Percentiles rank a stretch among this genome's conserved stretches.
phyloP scores from a whole-genome alignment of 2,888 invertebrate genomes.

The Tortrix viridana region DNA sequence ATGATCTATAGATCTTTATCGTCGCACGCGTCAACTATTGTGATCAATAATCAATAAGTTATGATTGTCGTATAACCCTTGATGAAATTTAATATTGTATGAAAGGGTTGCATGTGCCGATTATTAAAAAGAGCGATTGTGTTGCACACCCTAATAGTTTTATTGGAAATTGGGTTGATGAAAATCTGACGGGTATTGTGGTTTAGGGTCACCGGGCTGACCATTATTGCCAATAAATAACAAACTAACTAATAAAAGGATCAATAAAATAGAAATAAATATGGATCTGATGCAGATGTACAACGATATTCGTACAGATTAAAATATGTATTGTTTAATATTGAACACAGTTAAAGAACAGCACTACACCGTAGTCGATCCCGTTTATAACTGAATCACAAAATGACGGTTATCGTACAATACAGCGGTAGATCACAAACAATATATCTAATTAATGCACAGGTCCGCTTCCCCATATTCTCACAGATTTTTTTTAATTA shows the following conservation, averaged over 20 bases:
- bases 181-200: slow-evolving; percentile 37
- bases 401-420: slow-evolving; percentile 35
- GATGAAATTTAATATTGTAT: slow-evolving; percentile 75
- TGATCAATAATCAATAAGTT: slow-evolving; percentile 64
- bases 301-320: not conserved
- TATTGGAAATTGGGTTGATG: slow-evolving; percentile 46
- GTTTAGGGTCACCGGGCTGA: slow-evolving; percentile 33
- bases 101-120: slow-evolving; percentile 59
- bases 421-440: slow-evolving; percentile 51
- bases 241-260: not conserved
- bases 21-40: slow-evolving; percentile 60
- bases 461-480: slow-evolving; percentile 67
- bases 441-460: slow-evolving; percentile 64
- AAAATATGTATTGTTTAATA: not conserved
- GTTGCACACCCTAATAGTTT: slow-evolving; percentile 50
- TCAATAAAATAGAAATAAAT: not conserved
- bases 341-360: not conserved
- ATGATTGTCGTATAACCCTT: slow-evolving; percentile 60
- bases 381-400: not conserved
- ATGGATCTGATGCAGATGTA: not conserved
- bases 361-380: not conserved
- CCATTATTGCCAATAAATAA: slow-evolving; percentile 15
- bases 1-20: slow-evolving; percentile 67
- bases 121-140: slow-evolving; percentile 54
- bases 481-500: slow-evolving; percentile 81